These are phyloP conservation scores for Drosophila baimaii DNA, from an alignment of 1,140 invertebrate genomes.

Conservation along the genomic window DNA sequence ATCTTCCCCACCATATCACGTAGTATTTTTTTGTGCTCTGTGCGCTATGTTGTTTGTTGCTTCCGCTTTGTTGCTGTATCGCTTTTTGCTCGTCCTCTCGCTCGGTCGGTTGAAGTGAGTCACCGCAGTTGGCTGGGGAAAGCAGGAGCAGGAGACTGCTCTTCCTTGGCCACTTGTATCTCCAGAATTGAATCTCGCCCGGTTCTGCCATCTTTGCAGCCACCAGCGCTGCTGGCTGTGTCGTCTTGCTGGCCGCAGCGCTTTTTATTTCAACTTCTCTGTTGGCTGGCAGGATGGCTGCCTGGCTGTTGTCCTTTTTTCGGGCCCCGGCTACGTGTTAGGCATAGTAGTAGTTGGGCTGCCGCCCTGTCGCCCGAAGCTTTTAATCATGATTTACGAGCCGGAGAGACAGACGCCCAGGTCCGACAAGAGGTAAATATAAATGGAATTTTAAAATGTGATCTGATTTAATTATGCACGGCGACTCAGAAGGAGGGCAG, in stretches of 20 bases:
- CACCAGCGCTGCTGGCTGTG: constrained; percentile 45
- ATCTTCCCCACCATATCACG: constrained; percentile 64
- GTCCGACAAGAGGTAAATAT: constrained; percentile 81
- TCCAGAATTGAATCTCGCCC: constrained; percentile 78
- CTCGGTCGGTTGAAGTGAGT: constrained; percentile 65
- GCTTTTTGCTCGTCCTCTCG: constrained; percentile 25
- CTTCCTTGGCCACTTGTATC: constrained; percentile 79
- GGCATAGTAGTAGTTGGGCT: constrained; percentile 63
- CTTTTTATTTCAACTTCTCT: constrained; percentile 74
- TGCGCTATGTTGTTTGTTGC: constrained; percentile 53
- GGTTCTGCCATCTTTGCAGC: constrained; percentile 53
- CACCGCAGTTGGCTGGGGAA: constrained; percentile 58
- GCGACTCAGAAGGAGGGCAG: constrained; percentile 43
- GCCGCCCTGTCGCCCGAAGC: constrained; percentile 71
- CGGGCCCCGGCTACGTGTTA: constrained; percentile 63
- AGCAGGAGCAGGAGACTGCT: constrained; percentile 46
- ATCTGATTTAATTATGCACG: constrained; percentile 84
- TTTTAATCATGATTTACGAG: constrained; percentile 84
- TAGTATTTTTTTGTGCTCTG: constrained; percentile 34
- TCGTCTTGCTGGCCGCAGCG: constrained; percentile 67
- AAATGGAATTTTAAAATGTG: constrained; percentile 84
- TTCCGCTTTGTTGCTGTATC: constrained; percentile 38
- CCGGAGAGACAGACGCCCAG: constrained; percentile 46
- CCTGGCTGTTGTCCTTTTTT: constrained; percentile 23
- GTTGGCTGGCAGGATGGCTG: constrained; percentile 21